A percentile compares a stretch with the other conserved stretches of the same genome.
Evolutionary conservation across 2,888 invertebrate genomes (phyloP).

Genomic region (Ceriagrion tenellum): DNA sequence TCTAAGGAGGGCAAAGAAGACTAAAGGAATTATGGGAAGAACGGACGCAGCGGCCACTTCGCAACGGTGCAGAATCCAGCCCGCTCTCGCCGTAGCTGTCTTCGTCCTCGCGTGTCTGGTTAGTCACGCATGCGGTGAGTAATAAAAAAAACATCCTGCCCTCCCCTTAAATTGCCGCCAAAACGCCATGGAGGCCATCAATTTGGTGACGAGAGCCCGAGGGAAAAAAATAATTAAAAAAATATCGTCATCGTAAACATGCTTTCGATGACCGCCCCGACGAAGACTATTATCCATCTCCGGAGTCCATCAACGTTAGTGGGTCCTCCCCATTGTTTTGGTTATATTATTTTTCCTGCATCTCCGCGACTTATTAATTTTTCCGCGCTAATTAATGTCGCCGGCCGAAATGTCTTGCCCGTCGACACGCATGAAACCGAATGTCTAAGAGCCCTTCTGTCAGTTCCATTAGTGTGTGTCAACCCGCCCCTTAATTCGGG

Average conservation of each 20-base stretch:
- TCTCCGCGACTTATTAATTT: constrained; percentile 5
- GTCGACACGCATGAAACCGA: not conserved
- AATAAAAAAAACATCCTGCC: not conserved
- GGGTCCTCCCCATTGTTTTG: not conserved
- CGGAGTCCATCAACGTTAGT: not conserved
- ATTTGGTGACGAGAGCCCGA: not conserved
- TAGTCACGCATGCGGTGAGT: constrained; percentile 62
- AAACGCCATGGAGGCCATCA: constrained; percentile 17
- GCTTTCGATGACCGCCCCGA: not conserved
- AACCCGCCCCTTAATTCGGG: not conserved
- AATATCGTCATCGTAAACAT: constrained; percentile 9
- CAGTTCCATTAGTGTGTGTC: not conserved
- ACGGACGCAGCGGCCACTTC: not conserved
- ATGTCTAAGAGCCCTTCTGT: not conserved
- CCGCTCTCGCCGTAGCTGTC: not conserved
- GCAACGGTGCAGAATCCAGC: constrained; percentile 34
- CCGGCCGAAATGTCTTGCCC: not conserved
- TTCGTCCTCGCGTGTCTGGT: constrained; percentile 43
- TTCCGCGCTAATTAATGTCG: constrained; percentile 14
- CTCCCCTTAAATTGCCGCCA: not conserved
- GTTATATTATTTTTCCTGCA: not conserved
- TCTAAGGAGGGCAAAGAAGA: not conserved
- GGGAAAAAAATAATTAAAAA: not conserved
- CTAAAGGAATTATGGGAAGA: constrained; percentile 34
- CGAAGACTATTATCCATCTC: not conserved